A percentile compares a stretch with the other conserved stretches of the same genome.
phyloP scores from a whole-genome alignment of 1,140 invertebrate genomes.

The Heliconius nattereri region DNA sequence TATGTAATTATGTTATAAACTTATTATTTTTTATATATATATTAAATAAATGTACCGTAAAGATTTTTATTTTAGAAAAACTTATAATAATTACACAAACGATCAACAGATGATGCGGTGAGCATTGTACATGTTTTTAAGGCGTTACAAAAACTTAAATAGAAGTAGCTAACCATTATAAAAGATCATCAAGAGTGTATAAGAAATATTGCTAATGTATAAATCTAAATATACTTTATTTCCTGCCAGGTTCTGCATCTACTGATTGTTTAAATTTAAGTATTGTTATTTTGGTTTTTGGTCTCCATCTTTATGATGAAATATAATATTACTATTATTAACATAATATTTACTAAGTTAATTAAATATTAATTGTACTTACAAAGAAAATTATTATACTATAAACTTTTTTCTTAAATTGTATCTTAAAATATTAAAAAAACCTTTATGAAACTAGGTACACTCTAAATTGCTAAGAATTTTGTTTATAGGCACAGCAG shows the following conservation, averaged over 20 bases:
- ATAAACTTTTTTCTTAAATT: no score
- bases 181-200: background rate
- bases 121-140: background rate
- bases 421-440: no score
- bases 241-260: background rate
- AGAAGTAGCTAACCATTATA: background rate
- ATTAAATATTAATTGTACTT: no score
- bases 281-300: background rate
- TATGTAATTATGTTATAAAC: background rate
- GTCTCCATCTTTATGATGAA: no score
- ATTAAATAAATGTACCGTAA: background rate
- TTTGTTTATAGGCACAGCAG: background rate
- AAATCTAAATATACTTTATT: background rate
- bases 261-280: background rate
- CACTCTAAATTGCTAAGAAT: no score
- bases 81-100: background rate
- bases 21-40: background rate
- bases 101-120: background rate
- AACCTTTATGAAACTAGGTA: no score
- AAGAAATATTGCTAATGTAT: constrained; percentile 6
- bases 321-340: no score
- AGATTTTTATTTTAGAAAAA: background rate
- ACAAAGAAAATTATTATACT: no score
- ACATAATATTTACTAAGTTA: no score
- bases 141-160: constrained; percentile 1